A percentile compares a stretch with the other conserved stretches of the same genome.
Evolutionary conservation across 1,140 invertebrate genomes (phyloP).

Genomic region (Calephelis nemesis): DNA sequence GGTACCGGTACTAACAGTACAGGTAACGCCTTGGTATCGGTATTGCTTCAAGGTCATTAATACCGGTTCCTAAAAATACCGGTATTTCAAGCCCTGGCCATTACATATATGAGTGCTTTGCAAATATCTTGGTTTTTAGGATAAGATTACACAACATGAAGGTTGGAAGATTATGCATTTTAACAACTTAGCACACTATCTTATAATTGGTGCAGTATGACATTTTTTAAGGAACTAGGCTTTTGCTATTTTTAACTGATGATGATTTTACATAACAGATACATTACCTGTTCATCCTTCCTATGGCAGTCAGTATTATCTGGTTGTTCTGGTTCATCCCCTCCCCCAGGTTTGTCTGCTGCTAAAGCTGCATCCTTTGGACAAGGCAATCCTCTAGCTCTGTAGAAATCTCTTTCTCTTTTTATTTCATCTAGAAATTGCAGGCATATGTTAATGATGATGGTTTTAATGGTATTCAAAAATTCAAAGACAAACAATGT

Average conservation of each 20-base stretch:
- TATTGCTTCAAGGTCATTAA: too few relatives aligned
- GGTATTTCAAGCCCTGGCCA: too few relatives aligned
- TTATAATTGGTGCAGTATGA: neutral
- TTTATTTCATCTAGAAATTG: slow-evolving; percentile 88
- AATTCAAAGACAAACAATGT: too few relatives aligned
- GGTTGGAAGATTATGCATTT: too few relatives aligned
- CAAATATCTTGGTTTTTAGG: too few relatives aligned
- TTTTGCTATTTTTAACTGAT: neutral
- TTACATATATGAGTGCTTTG: too few relatives aligned
- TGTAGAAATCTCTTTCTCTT: slow-evolving; percentile 93
- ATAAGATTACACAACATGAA: too few relatives aligned
- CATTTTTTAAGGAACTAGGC: neutral
- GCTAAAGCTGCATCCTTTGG: slow-evolving; percentile 91
- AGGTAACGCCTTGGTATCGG: too few relatives aligned
- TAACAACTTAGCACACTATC: too few relatives aligned
- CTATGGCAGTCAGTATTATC: slow-evolving; percentile 95
- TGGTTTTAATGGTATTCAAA: too few relatives aligned
- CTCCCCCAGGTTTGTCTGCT: slow-evolving; percentile 82
- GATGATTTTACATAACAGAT: neutral
- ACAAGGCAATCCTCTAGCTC: slow-evolving; percentile 89
- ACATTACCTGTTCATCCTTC: slow-evolving; percentile 94
- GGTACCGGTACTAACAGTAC: too few relatives aligned
- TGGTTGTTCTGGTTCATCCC: slow-evolving; percentile 84
- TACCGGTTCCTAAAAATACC: too few relatives aligned
- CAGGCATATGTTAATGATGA: neutral